phyloP scores from a whole-genome alignment of 2,888 invertebrate species.

The Polymixis lichenea region DNA sequence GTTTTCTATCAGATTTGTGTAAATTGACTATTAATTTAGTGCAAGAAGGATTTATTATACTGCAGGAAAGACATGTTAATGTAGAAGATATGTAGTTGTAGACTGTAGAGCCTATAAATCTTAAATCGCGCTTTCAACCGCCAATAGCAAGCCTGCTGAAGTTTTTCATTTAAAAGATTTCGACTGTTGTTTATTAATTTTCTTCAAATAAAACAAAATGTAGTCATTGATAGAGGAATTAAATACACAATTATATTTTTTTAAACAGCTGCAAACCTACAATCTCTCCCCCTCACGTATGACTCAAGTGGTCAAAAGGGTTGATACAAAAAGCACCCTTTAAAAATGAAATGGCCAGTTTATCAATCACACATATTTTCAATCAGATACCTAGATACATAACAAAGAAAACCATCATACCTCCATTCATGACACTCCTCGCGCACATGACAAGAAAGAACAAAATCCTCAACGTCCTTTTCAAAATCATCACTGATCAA shows the following conservation, averaged over 20 bases:
- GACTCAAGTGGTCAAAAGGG: conserved; percentile 55
- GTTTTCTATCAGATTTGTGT: not conserved
- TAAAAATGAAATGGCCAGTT: conserved; percentile 47
- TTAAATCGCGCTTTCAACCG: not conserved
- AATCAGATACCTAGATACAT: conserved; percentile 17
- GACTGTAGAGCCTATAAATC: not conserved
- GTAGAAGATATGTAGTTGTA: not conserved
- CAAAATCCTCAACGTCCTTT: conserved; percentile 76
- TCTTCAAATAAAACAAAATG: not conserved
- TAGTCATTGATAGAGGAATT: not conserved
- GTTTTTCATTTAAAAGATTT: not conserved
- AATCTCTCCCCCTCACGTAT: conserved; percentile 26
- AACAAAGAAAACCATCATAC: conserved; percentile 68
- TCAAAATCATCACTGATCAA: conserved; percentile 80
- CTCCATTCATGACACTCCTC: conserved; percentile 82
- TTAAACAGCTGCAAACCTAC: conserved; percentile 39
- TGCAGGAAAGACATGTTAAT: no score
- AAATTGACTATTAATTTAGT: not conserved
- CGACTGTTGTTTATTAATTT: not conserved
- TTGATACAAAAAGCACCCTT: conserved; percentile 51
- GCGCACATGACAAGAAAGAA: conserved; percentile 76
- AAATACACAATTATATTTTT: not conserved
- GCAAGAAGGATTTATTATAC: not conserved
- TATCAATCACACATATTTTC: conserved; percentile 25
- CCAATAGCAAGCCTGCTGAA: not conserved